phyloP scores from a whole-genome alignment of 2,888 invertebrate species.

The Lobophora halterata region DNA sequence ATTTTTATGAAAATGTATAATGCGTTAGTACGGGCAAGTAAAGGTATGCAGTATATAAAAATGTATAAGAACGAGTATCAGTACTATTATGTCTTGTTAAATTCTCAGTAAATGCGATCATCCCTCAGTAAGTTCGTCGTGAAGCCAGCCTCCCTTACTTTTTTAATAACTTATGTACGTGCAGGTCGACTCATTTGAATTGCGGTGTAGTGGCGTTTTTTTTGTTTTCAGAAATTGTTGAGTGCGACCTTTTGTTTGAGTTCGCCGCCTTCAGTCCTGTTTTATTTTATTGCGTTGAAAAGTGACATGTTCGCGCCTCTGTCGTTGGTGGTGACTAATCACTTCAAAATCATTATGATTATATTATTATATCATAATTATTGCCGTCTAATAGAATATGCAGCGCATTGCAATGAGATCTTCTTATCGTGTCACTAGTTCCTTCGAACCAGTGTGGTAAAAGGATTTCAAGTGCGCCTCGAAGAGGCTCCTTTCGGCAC shows the following conservation, averaged over 20 bases:
- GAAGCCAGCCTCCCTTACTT: slow-evolving; percentile 49
- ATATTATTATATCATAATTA: too few species aligned
- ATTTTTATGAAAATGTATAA: too few species aligned
- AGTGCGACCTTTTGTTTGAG: slow-evolving; percentile 60
- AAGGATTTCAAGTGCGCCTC: too few species aligned
- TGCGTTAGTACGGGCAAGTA: too few species aligned
- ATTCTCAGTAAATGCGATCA: too few species aligned
- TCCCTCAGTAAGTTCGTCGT: slow-evolving; percentile 7
- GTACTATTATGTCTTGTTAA: too few species aligned
- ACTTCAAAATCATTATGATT: background rate
- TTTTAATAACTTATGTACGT: slow-evolving; percentile 80
- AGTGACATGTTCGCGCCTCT: slow-evolving; percentile 12
- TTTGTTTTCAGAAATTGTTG: slow-evolving; percentile 68
- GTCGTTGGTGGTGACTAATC: slow-evolving; percentile 10
- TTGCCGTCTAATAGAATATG: too few species aligned
- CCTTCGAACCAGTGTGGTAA: too few species aligned
- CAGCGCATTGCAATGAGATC: slow-evolving; percentile 1
- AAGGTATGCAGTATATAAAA: too few species aligned
- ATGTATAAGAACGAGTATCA: too few species aligned
- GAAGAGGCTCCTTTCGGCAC: too few species aligned
- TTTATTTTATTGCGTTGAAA: slow-evolving; percentile 23
- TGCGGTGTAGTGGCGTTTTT: slow-evolving; percentile 50
- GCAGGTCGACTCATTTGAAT: slow-evolving; percentile 49
- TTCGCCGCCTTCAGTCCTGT: slow-evolving; percentile 58
- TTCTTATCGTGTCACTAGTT: slow-evolving; percentile 1